Evolutionary conservation across 2,113 vertebrate genomes (phyloP), one percentile per base, ranked within the genome.

Genomic region (Sterrhoptilus dennistouni): DNA sequence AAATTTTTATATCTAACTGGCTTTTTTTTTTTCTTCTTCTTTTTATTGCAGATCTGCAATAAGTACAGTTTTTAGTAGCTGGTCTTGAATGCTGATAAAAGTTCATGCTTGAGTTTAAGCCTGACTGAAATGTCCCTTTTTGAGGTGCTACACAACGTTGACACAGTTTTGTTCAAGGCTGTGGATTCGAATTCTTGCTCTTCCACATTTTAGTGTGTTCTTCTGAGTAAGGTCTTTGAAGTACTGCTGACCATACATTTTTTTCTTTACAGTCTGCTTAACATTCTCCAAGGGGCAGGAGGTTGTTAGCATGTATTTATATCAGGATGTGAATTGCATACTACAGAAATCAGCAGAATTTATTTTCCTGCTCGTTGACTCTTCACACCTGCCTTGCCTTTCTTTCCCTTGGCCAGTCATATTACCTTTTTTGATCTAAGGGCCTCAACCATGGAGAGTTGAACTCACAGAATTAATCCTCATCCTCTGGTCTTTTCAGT

Each of bases 251-350:
- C 52, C 24, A 44, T 54, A 65, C 60, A 3, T 61, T 70, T 66
- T 89, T 66, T 54, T 28, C 35, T 86, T 94, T 90, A 53, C 25
- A 61, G 35, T 88, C 75, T 83, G 57, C 24, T 63, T 90, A 70
- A 50, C 42, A 54, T 80, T 93, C 63, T 93, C 29, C 0, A 1
- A 54, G 44, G 66, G 42, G 33, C 68, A 70, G 11, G 7, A 54
- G 59, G 50, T 50, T 83, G 70, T 94, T 96, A 93, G 61, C 31
- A 29, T n/a, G 59, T 86, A 42, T 94, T 95, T 95, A 61, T 77
- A 47, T 61, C 23, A 72, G 53, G 24, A 63, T 89, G 44, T 19
- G 45, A 93, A 85, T 53, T 76, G 50, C 38, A 54, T 10, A 9
- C n/a, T 69, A 38, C 54, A 85, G 70, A 93, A 95, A 89, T 57